Base-by-base conservation (phyloP, 1,140 invertebrate genomes). In the Philaenus spumarius region DNA sequence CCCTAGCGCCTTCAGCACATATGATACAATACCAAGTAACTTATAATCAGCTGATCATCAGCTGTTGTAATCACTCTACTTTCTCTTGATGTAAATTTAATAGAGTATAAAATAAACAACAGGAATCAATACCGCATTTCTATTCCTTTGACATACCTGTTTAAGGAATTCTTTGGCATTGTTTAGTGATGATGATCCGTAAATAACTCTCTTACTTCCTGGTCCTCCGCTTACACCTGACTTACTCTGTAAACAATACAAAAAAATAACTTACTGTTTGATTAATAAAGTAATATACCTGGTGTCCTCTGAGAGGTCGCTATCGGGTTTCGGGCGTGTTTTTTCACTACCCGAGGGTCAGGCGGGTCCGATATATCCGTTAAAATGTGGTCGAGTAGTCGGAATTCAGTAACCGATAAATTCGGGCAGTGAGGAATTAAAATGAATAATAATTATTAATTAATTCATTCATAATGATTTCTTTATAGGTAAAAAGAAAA, bases 81-180 rank as follows among this genome's bases (percentile, higher is more conserved):
- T 7, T 5, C 5, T 17, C 5, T 19, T 45, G 5, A 55, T n/a
- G 6, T 22, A 43, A 55, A 20, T 15, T 9, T 2, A 5, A 15
- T 12, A 55, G 12, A 22, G 2, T 14, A 20, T 15, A 14, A n/a
- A 2, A 14, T 34, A 3, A 6, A 22, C 19, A 9, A 9, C 39
- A 19, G 35, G 2, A 26, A 14, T 42, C n/a, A 40, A 55, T 2
- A 43, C 2, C 2, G 24, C n/a, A 50, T 9, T 22, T 5, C 47
- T 14, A 2, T 43, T 24, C 22, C 30, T 9, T 6, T 11, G n/a
- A 39, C 19, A 30, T 12, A 97, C 79, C 77, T 98, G 95, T 74
- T 90, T 89, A 37, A 97, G 75, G 75, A 98, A 97, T 71, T 96
- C 90, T 63, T 84, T 82, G 7, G 94, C 90, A 78, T 94, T 98